phyloP scores from a whole-genome alignment of 2,113 vertebrate genomes.

The Labrus mixtus region DNA sequence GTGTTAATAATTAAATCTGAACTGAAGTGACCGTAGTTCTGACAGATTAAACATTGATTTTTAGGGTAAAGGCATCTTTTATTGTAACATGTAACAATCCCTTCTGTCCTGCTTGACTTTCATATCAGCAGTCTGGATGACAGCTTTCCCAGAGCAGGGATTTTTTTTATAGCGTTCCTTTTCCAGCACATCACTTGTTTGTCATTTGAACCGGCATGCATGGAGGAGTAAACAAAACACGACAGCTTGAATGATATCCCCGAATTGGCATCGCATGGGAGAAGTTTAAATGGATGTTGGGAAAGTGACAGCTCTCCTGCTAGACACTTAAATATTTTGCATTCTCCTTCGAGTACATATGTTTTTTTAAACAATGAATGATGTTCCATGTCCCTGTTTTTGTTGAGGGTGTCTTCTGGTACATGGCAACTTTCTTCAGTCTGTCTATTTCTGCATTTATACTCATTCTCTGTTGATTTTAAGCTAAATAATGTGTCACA shows the following conservation, averaged over 20 bases:
- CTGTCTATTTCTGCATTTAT: neutral
- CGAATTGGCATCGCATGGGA: slow-evolving; percentile 33
- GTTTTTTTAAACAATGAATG: slow-evolving; percentile 24
- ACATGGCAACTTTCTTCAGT: neutral
- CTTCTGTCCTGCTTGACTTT: slow-evolving; percentile 46
- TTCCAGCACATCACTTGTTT: slow-evolving; percentile 46
- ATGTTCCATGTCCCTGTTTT: neutral
- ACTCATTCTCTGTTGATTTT: neutral
- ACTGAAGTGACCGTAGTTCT: slow-evolving; percentile 48
- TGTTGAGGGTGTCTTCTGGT: slow-evolving; percentile 9
- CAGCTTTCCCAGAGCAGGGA: slow-evolving; percentile 38
- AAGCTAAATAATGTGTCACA: neutral
- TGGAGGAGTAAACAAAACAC: slow-evolving; percentile 58
- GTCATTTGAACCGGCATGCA: slow-evolving; percentile 51
- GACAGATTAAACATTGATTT: slow-evolving; percentile 64
- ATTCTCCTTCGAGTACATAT: slow-evolving; percentile 13
- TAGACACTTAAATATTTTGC: slow-evolving; percentile 45
- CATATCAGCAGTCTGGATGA: slow-evolving; percentile 32
- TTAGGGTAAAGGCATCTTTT: slow-evolving; percentile 54
- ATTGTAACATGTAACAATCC: slow-evolving; percentile 51
- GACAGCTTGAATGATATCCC: slow-evolving; percentile 46
- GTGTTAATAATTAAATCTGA: slow-evolving; percentile 66
- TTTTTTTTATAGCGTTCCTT: slow-evolving; percentile 16
- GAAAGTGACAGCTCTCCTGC: slow-evolving; percentile 44
- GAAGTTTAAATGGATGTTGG: slow-evolving; percentile 46